phyloP scores from a whole-genome alignment of 2,797 vertebrate genomes.

The Pseudomugil gertrudae region DNA sequence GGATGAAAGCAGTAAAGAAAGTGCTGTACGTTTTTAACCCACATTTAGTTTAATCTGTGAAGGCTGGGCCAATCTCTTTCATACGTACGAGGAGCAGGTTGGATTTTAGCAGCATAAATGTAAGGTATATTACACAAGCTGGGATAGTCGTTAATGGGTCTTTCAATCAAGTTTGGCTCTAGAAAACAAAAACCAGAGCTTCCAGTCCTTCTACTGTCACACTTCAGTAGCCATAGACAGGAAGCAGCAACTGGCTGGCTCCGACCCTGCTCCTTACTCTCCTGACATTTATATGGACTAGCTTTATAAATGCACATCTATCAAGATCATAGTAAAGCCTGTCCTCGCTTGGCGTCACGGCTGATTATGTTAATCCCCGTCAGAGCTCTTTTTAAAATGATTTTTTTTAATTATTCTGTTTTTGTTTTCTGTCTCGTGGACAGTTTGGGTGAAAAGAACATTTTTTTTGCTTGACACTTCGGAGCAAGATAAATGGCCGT shows the following conservation, averaged over 20 bases:
- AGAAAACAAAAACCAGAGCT: constrained; percentile 56
- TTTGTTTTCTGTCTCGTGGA: constrained; percentile 1
- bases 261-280: constrained; percentile 48
- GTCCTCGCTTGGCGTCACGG: constrained; percentile 51
- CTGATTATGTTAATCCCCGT: constrained; percentile 59
- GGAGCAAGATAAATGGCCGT: constrained; percentile 61
- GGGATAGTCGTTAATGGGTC: constrained; percentile 38
- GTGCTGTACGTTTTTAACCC: constrained; percentile 67
- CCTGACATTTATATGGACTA: constrained; percentile 50
- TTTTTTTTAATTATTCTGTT: constrained; percentile 22
- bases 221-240: constrained; percentile 43
- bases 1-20: constrained; percentile 68
- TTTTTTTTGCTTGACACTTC: constrained; percentile 46
- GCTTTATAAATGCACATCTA: constrained; percentile 50
- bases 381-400: constrained; percentile 50
- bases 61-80: constrained; percentile 62
- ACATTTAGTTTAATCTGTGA: constrained; percentile 68
- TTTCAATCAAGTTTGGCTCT: constrained; percentile 38
- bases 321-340: constrained; percentile 49
- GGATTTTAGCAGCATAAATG: constrained; percentile 39
- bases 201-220: constrained; percentile 59
- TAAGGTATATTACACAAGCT: constrained; percentile 28
- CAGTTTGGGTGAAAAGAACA: constrained; percentile 44
- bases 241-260: constrained; percentile 44
- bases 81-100: constrained; percentile 55